Evolutionary conservation across 2,113 vertebrate genomes (phyloP), one percentile per base, ranked within the genome.

Genomic region (Engystomops pustulosus): DNA sequence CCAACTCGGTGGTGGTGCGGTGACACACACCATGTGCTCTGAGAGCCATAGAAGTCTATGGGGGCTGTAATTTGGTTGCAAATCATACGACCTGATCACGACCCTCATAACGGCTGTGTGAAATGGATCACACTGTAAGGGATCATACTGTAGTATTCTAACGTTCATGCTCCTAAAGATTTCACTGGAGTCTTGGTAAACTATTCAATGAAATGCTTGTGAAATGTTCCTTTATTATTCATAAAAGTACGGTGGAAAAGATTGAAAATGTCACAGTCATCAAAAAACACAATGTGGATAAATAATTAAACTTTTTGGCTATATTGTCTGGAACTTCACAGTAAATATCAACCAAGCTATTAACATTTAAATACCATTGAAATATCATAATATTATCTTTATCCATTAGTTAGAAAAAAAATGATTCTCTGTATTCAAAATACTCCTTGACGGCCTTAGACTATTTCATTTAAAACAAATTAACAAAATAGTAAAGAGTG

Each of bases 291-390:
- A 72, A 27, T 72, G 69, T 47, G 25, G 41, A 72, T 72, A 72
- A 72, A 72, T 72, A 72, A 72, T 72, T 72, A 47, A 72, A 72
- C 23, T 47, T 72, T 47, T 72, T 47, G n/a, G 70, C 70, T 47
- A 72, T 72, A 72, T 47, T 47, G 70, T 47, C 41, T 72, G 41
- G 23, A 17, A 72, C 12, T 47, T 25, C 70, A 27, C 41, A 18
- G 38, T 47, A 72, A 72, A 72, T 47, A 72, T 72, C 70, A 72
- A 47, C 11, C 47, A 44, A 45, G 70, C 70, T 72, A 72, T 72
- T 72, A 72, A 72, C 70, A 72, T 47, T 72, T 72, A 47, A 72
- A 72, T 23, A 72, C 44, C 23, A 72, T 72, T 20, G 47, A 72
- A 71, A 47, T 15, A 30, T 15, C 41, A 47, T 17, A 72, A 72